Evolutionary conservation across 2,113 vertebrate species (phyloP).

Genomic region (Psephotus haematonotus): DNA sequence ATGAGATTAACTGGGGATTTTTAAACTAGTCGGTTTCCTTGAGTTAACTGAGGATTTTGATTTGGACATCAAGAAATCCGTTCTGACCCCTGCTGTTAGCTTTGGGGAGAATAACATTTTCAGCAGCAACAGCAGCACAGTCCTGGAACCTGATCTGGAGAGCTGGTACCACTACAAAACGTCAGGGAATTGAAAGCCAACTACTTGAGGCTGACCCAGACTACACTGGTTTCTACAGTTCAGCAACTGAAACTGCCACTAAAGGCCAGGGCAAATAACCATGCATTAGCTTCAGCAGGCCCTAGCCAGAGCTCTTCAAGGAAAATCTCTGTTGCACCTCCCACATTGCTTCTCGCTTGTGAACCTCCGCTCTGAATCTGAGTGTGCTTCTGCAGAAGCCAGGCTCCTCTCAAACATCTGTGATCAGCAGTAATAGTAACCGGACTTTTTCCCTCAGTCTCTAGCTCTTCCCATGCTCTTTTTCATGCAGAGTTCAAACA

Average conservation of each 20-base stretch:
- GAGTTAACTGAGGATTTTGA: not conserved
- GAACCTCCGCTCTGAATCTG: not conserved
- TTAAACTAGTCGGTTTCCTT: not conserved
- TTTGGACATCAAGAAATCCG: not conserved
- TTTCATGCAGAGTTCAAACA: not conserved
- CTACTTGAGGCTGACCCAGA: not conserved
- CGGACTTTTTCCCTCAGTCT: not conserved
- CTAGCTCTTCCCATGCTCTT: not conserved
- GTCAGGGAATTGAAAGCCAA: not conserved
- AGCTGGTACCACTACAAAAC: not conserved
- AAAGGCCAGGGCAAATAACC: not conserved
- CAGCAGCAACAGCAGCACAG: not conserved
- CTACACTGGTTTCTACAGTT: not conserved
- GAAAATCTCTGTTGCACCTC: not conserved
- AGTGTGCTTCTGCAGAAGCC: not conserved
- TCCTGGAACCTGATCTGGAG: not conserved
- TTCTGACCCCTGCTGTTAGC: conserved; percentile 7
- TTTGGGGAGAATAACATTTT: not conserved
- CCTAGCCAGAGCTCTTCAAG: not conserved
- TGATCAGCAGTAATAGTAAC: not conserved
- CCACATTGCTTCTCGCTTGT: not conserved
- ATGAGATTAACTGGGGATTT: not conserved
- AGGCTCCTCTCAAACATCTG: not conserved
- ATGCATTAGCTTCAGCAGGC: not conserved
- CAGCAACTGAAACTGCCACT: not conserved